A percentile compares a stretch with the other conserved stretches of the same genome.
Evolutionary conservation across 2,888 invertebrate genomes (phyloP).

Genomic region (Chydorus sphaericus): DNA sequence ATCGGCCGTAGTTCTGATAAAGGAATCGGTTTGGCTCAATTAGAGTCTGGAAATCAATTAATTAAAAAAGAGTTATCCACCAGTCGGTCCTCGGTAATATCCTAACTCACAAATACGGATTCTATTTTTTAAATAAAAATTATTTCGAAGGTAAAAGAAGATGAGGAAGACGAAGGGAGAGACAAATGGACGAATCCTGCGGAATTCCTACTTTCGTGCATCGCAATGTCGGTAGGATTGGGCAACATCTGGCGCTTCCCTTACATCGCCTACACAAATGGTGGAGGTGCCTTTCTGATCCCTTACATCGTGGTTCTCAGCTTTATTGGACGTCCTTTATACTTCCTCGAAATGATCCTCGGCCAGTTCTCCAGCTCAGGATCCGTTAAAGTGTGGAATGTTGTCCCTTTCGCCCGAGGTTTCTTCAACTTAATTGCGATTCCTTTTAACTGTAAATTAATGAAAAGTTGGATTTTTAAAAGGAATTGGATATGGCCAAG

Average conservation of each 20-base stretch:
- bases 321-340: constrained; percentile 27
- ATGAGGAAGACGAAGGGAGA: no score
- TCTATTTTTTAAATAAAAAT: no score
- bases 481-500: constrained; percentile 35
- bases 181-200: constrained; percentile 23
- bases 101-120: no score
- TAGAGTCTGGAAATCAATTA: no score
- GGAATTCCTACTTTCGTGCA: constrained; percentile 25
- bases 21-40: no score
- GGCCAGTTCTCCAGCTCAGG: constrained; percentile 35
- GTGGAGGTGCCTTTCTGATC: constrained; percentile 24
- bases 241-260: constrained; percentile 25
- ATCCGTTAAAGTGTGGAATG: constrained; percentile 33
- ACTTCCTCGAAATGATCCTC: constrained; percentile 33
- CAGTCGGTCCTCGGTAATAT: no score
- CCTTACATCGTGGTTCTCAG: constrained; percentile 26
- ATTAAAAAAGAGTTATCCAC: no score
- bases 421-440: no score
- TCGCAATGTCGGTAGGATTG: constrained; percentile 25
- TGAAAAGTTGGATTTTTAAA: background rate
- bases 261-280: constrained; percentile 24
- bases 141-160: no score
- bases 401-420: no score
- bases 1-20: no score
- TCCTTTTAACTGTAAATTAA: no score